phyloP scores from a whole-genome alignment of 2,113 vertebrate species.

The Oreotrochilus melanogaster region DNA sequence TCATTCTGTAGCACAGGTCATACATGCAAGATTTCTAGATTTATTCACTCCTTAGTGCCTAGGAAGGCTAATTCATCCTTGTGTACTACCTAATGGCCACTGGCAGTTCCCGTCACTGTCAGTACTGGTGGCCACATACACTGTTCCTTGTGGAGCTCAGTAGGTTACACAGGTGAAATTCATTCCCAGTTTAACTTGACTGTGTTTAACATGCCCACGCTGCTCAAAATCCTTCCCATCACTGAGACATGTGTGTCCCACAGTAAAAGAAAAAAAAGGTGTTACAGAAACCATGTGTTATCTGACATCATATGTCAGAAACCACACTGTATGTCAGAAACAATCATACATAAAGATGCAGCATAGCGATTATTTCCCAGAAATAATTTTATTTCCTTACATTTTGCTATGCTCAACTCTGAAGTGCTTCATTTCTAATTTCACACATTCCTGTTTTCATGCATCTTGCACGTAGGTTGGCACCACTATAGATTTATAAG shows the following conservation, averaged over 20 bases:
- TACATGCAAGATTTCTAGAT: background rate
- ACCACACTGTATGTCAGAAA: background rate
- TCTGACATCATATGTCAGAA: too few species aligned
- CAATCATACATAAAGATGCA: background rate
- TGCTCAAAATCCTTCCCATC: background rate
- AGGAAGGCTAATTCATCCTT: background rate
- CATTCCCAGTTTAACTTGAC: background rate
- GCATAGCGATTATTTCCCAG: background rate
- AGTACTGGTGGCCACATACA: background rate
- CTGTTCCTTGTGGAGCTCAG: background rate
- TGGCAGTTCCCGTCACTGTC: background rate
- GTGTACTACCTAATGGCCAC: background rate
- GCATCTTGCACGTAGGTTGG: background rate
- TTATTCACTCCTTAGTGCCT: background rate
- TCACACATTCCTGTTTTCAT: background rate
- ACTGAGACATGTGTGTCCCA: background rate
- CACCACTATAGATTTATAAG: background rate
- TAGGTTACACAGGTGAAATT: background rate
- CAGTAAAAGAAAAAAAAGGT: background rate
- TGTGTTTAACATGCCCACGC: background rate
- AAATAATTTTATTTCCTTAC: background rate
- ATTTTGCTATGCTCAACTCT: background rate
- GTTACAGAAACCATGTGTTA: background rate
- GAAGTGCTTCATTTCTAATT: background rate
- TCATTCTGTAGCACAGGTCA: background rate